Base-by-base conservation (phyloP, 2,888 invertebrate species). In the Furcula furcula region DNA sequence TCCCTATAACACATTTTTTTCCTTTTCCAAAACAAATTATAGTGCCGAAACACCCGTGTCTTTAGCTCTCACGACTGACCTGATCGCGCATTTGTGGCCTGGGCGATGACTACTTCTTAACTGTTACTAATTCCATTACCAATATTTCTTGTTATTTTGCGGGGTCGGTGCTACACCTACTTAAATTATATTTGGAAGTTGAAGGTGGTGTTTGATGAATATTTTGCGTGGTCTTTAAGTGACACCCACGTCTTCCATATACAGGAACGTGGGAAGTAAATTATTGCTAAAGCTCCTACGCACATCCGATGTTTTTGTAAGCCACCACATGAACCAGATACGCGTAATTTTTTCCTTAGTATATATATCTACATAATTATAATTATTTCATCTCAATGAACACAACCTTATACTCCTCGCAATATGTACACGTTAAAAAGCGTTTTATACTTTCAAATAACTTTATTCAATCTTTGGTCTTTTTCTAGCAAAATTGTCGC, bases 341-440 rank as follows among this genome's bases (percentile, higher is more conserved):
- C 18, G 4, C 7, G 18, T 18, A 18, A 6, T 18, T 18, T 18
- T 7, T 4, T 18, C 18, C 6, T 2, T 1, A 6, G 4, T 18
- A 18, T 18, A 18, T n/a, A n/a, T n/a, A n/a, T n/a, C n/a, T n/a
- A n/a, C n/a, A n/a, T n/a, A n/a, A n/a, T n/a, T n/a, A n/a, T n/a
- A n/a, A n/a, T n/a, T n/a, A n/a, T n/a, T n/a, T 16, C 3, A 4
- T 16, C 4, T 9, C 6, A 10, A 21, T 21, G 21, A 10, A 4
- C 21, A 21, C 34, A 34, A 54, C 55, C 56, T 44, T 44, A 42
- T 31, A 31, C 25, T 40, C 50, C 40, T 22, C 31, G 36, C 56
- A 40, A 61, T 51, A n/a, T n/a, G n/a, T n/a, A n/a, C n/a, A n/a
- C 40, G 35, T 33, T 56, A 35, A 48, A 46, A 46, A 61, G 56